Conservation (phyloP, 1,140 invertebrate species). For the Meteorus sp. region DNA sequence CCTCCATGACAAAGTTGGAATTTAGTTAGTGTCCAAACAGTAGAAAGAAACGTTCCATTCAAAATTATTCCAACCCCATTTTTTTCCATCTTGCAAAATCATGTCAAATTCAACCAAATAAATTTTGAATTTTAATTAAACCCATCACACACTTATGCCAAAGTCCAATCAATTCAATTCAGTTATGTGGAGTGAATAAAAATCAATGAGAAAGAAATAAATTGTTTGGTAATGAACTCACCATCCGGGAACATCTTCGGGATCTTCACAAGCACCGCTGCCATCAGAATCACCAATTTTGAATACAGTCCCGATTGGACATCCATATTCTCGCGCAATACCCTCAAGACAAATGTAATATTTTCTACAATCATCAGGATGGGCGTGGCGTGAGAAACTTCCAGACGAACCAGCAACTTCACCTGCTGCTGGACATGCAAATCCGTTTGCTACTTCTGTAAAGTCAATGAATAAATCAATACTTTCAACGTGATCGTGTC, state of each 20-base stretch:
- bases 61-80: no score
- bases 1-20: no score
- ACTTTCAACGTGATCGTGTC: no score
- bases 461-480: conserved; percentile 21
- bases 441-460: conserved; percentile 86
- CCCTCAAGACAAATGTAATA: conserved; percentile 93
- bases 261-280: conserved; percentile 89
- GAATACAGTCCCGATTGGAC: conserved; percentile 94
- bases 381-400: conserved; percentile 91
- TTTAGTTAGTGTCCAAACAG: no score
- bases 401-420: conserved; percentile 77
- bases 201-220: not conserved
- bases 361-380: conserved; percentile 92
- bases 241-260: conserved; percentile 93
- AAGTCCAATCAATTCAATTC: no score
- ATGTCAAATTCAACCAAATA: no score
- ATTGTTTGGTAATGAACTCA: conserved; percentile 61
- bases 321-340: conserved; percentile 88
- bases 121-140: no score
- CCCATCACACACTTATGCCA: no score
- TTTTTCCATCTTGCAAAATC: no score
- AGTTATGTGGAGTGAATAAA: conserved; percentile 3
- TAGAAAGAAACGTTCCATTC: no score
- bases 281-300: conserved; percentile 88
- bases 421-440: conserved; percentile 81